phyloP scores from a whole-genome alignment of 2,888 invertebrate genomes.

The Epirrhoe alternata region DNA sequence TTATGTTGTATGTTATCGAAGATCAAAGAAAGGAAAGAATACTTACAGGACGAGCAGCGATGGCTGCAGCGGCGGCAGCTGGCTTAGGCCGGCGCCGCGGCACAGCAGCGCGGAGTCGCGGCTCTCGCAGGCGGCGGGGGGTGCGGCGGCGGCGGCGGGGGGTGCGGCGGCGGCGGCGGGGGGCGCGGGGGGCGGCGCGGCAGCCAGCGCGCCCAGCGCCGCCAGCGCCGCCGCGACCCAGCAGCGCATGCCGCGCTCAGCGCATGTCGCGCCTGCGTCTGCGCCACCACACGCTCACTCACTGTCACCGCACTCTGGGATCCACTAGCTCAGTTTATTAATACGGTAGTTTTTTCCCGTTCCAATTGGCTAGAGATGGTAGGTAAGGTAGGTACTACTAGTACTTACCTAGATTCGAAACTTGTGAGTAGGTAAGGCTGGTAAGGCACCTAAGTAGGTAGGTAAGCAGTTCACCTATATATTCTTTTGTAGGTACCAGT shows the following conservation, averaged over 20 bases:
- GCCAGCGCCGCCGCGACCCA: slow-evolving; percentile 42
- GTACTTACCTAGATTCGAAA: no score
- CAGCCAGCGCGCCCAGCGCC: slow-evolving; percentile 45
- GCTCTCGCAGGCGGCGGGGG: slow-evolving; percentile 56
- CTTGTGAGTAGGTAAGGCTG: no score
- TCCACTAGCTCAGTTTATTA: background rate
- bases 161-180: slow-evolving; percentile 28
- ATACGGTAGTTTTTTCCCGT: no score
- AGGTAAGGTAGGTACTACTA: no score
- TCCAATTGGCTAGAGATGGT: no score
- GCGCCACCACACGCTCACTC: slow-evolving; percentile 12
- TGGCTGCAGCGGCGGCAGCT: slow-evolving; percentile 65
- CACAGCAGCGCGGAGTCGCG: slow-evolving; percentile 56
- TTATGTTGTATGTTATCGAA: background rate
- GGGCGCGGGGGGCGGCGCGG: slow-evolving; percentile 36
- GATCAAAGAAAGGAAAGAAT: background rate
- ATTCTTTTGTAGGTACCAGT: no score
- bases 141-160: slow-evolving; percentile 35
- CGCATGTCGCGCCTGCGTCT: background rate
- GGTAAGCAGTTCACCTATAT: no score
- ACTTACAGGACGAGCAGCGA: slow-evolving; percentile 64
- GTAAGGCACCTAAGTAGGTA: no score
- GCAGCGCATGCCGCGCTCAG: slow-evolving; percentile 48
- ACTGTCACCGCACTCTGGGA: slow-evolving; percentile 7
- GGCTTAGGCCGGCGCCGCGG: slow-evolving; percentile 60